Base-by-base conservation (phyloP, 2,113 vertebrate species). In the Aleadryas rufinucha region DNA sequence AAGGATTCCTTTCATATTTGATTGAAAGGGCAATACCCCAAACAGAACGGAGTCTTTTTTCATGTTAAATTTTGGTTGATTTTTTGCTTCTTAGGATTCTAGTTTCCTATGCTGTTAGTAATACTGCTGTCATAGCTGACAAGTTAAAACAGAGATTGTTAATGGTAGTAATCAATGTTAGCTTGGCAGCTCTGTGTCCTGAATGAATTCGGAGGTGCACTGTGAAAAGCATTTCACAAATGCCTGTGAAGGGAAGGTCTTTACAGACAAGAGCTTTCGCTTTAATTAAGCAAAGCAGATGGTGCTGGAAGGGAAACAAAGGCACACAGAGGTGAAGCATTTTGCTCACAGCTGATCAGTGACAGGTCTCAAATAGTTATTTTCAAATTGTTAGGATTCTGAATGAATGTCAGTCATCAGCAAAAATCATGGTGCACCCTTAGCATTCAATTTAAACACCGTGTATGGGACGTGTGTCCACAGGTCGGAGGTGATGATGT, bases 231-330 rank as follows among this genome's bases (percentile, higher is more conserved):
- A 94, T 93, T 96, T 90, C 96, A 69, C 90, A 72, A 90, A 95
- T 90, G 86, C 82, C 90, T 93, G 72, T 22, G 85, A 94, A 90
- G 77, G 89, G 83, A 87, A 86, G 92, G 86, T 68, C 86, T 71
- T 88, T 69, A 45, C 39, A 45, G 53, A 17, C 45, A 75, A 84
- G 41, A 56, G 76, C 56, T 81, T 90, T 92, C 0, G 2, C 77
- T 95, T 91, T 92, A 96, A 96, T 97, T 96, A 92, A 78, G 84
- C 52, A 84, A 96, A 93, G 61, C 90, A 96, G 96, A 97, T 93
- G 88, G 88, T 76, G 76, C 77, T 92, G 88, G 90, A 92, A 92
- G 80, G 94, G 88, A 90, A 95, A 92, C 64, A 93, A 93, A 96
- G 80, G 83, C 76, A 87, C 49, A 75, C 26, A 64, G 72, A 93